A percentile compares a stretch with the other conserved stretches of the same genome.
phyloP scores from a whole-genome alignment of 2,113 vertebrate genomes.

The Cricetomys ansorgei region DNA sequence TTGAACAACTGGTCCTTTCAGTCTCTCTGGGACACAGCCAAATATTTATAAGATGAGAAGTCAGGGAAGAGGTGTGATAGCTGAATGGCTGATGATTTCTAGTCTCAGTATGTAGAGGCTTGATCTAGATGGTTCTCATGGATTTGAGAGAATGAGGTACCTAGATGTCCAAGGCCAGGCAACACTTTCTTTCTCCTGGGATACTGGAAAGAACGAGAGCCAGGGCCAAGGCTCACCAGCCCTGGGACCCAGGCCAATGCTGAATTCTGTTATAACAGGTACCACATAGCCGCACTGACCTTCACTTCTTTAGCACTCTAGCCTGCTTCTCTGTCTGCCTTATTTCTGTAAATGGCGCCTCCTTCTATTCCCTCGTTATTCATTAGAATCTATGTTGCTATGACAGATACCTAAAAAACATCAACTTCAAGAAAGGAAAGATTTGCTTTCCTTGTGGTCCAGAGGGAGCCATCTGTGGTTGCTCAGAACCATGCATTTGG shows the following conservation, averaged over 20 bases:
- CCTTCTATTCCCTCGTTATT: background rate
- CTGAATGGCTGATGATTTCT: background rate
- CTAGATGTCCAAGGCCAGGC: background rate
- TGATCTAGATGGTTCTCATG: background rate
- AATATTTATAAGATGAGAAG: constrained; percentile 18
- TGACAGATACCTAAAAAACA: background rate
- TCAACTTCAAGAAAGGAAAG: background rate
- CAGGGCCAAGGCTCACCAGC: background rate
- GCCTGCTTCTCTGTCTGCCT: background rate
- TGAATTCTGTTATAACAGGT: background rate
- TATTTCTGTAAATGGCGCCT: background rate
- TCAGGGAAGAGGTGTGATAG: background rate
- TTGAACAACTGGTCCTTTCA: constrained; percentile 34
- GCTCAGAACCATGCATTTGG: background rate
- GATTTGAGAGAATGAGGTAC: background rate
- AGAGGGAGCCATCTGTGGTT: background rate
- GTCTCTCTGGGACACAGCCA: background rate
- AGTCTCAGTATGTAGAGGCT: background rate
- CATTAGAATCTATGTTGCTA: background rate
- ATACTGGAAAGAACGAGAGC: background rate
- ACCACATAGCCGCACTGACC: background rate
- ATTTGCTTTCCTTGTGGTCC: background rate
- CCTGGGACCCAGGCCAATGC: background rate
- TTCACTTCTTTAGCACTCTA: background rate
- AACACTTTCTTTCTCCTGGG: background rate